These are phyloP conservation scores for Poecilia picta DNA, from an alignment of 2,797 vertebrate species.

Conservation along the genomic window DNA sequence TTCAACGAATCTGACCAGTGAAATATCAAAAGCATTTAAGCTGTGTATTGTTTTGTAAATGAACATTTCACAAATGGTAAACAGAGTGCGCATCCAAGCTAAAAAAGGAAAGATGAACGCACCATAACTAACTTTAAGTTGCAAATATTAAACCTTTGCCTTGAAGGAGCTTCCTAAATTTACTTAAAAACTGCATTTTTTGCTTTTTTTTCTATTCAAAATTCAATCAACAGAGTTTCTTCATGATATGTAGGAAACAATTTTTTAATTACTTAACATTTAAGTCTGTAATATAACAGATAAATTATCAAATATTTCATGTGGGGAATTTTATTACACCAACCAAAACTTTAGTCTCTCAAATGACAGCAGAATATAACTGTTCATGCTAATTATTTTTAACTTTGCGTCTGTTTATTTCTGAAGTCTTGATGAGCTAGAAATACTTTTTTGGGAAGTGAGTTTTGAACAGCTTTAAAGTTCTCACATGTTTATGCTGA, in stretches of 20 bases:
- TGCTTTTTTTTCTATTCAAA: neutral
- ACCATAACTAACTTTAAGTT: neutral
- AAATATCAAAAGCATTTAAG: neutral
- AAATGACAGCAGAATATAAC: neutral
- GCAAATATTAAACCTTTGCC: neutral
- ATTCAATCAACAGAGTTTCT: neutral
- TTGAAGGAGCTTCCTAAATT: neutral
- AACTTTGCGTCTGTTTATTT: neutral
- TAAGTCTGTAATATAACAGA: neutral
- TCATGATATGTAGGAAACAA: neutral
- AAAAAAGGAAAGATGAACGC: neutral
- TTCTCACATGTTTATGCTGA: neutral
- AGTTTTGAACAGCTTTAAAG: neutral
- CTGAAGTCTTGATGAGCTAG: neutral
- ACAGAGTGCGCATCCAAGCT: neutral
- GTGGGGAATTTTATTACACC: neutral
- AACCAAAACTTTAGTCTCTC: neutral
- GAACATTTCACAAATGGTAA: neutral
- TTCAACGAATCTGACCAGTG: neutral
- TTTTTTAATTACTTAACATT: neutral
- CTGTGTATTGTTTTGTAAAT: neutral
- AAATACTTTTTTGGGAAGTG: slow-evolving; percentile 2
- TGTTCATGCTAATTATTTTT: neutral
- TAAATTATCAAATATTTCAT: neutral
- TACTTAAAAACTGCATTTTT: neutral